Conservation (phyloP, 2,797 vertebrate genomes). For the Poeciliopsis paucimaculata region DNA sequence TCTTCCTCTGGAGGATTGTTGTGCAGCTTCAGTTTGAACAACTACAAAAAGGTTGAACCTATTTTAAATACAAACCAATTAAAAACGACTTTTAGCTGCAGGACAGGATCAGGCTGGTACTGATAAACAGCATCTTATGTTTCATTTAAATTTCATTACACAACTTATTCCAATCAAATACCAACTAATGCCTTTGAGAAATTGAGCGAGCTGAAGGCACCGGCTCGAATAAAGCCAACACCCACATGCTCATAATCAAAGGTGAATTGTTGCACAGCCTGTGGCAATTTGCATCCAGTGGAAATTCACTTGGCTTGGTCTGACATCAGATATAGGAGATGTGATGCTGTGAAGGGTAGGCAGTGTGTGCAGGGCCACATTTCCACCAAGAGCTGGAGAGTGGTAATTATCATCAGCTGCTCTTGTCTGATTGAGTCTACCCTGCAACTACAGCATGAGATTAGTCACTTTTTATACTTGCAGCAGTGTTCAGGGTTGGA, state of each 20-base stretch:
- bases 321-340: conserved; percentile 34
- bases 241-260: conserved; percentile 65
- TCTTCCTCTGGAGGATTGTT: conserved; percentile 7
- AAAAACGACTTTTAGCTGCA: conserved; percentile 21
- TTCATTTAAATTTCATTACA: conserved; percentile 58
- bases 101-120: conserved; percentile 12
- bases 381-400: conserved; percentile 19
- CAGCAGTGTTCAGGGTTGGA: background rate
- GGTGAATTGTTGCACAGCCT: conserved; percentile 55
- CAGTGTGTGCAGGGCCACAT: background rate
- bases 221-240: conserved; percentile 44
- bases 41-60: conserved; percentile 14
- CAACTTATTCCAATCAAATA: conserved; percentile 46
- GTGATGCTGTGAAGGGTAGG: conserved; percentile 6
- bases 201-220: conserved; percentile 41
- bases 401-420: conserved; percentile 39
- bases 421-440: conserved; percentile 35
- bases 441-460: conserved; percentile 11
- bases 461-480: conserved; percentile 2
- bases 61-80: conserved; percentile 28
- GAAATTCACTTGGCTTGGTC: conserved; percentile 36
- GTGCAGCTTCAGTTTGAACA: conserved; percentile 13
- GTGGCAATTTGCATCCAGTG: conserved; percentile 58
- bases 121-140: conserved; percentile 12
- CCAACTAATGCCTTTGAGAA: conserved; percentile 36